Conservation (phyloP, 2,113 vertebrate species). For the human region DNA sequence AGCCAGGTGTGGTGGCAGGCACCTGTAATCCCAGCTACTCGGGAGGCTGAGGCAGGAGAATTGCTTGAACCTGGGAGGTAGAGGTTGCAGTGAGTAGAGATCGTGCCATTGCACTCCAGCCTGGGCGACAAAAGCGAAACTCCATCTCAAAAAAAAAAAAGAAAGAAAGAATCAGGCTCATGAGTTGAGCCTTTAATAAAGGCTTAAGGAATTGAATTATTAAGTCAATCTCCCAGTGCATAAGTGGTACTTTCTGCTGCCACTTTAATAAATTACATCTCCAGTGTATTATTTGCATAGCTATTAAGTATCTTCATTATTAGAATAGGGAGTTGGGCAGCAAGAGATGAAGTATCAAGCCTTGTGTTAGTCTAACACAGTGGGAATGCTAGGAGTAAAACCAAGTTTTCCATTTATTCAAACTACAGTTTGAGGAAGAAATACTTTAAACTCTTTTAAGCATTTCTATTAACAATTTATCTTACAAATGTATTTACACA, state of each 20-base stretch:
- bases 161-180: constrained; percentile 1
- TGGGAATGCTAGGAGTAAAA: constrained; percentile 10
- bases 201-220: constrained; percentile 17
- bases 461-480: neutral
- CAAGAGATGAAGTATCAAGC: neutral
- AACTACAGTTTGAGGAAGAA: neutral
- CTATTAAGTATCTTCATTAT: constrained; percentile 61
- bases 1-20: too few relatives aligned
- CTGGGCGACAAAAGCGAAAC: too few relatives aligned
- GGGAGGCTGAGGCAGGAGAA: too few relatives aligned
- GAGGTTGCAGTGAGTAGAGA: too few relatives aligned
- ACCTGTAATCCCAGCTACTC: too few relatives aligned
- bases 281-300: constrained; percentile 58
- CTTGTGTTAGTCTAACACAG: neutral
- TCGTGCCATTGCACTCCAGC: too few relatives aligned
- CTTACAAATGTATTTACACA: neutral
- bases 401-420: neutral
- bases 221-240: constrained; percentile 27
- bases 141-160: too few relatives aligned
- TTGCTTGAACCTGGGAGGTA: too few relatives aligned
- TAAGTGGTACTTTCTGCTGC: constrained; percentile 43
- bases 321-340: constrained; percentile 39
- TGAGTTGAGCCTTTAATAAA: constrained; percentile 34
- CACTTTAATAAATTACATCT: constrained; percentile 66
- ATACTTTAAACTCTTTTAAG: neutral